phyloP scores from a whole-genome alignment of 2,797 vertebrate genomes.

The Lophius americanus region DNA sequence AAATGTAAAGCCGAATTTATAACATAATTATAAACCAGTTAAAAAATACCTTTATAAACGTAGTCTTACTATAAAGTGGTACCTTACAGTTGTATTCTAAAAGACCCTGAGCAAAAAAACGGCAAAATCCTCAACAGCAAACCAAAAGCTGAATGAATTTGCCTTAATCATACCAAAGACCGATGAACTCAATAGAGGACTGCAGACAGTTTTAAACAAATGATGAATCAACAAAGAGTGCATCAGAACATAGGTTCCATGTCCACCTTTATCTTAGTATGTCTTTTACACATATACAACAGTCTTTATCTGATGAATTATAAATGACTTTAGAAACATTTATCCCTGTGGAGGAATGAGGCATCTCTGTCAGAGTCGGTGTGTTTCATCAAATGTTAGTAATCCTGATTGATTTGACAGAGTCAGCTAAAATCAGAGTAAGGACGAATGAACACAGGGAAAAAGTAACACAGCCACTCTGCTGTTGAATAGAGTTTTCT shows the following conservation, averaged over 20 bases:
- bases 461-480: background rate
- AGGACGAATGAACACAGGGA: conserved; percentile 22
- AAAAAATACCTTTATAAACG: too few relatives aligned
- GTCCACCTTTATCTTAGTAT: conserved; percentile 8
- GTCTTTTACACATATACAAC: background rate
- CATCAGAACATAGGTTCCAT: background rate
- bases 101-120: background rate
- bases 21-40: too few relatives aligned
- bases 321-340: background rate
- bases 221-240: conserved; percentile 17
- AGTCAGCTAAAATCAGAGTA: conserved; percentile 54
- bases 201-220: conserved; percentile 16
- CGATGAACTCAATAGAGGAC: too few relatives aligned
- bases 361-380: background rate
- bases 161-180: background rate
- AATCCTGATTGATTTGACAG: conserved; percentile 58
- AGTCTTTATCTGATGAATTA: background rate
- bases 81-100: too few relatives aligned
- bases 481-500: too few relatives aligned
- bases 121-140: background rate
- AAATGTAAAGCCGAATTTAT: too few relatives aligned
- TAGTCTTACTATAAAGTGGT: too few relatives aligned
- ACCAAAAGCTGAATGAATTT: background rate
- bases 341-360: background rate
- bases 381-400: background rate